Evolutionary conservation across 2,888 invertebrate genomes (phyloP).

Genomic region (Acrobasis consociella): DNA sequence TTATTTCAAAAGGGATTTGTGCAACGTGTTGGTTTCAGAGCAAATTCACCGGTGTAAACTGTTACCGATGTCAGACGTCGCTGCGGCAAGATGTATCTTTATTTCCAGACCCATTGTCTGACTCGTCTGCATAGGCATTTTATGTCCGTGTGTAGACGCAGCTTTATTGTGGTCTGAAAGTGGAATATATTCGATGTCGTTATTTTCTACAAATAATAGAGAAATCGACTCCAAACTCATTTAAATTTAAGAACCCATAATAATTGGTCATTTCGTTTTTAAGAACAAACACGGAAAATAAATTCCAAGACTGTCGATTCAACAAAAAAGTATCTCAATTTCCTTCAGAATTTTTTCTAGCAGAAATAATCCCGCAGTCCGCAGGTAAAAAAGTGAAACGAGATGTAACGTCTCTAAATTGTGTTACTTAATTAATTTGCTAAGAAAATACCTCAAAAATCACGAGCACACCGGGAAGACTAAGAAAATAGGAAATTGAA

Average conservation of each 20-base stretch:
- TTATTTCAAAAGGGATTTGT: constrained; percentile 10
- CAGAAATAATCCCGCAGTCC: constrained; percentile 11
- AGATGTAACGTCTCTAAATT: constrained; percentile 17
- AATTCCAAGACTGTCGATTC: constrained; percentile 8
- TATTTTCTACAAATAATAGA: too few species aligned
- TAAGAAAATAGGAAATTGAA: constrained; percentile 53
- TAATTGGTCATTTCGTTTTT: too few species aligned
- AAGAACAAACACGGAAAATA: background rate
- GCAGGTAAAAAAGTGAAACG: constrained; percentile 5
- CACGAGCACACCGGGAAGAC: constrained; percentile 36
- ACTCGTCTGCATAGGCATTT: background rate
- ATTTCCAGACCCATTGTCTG: background rate
- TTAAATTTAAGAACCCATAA: too few species aligned
- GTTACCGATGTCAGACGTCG: background rate
- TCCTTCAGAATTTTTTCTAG: background rate
- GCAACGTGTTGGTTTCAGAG: constrained; percentile 4
- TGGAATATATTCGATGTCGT: too few species aligned
- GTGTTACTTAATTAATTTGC: constrained; percentile 19
- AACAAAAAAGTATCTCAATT: constrained; percentile 4
- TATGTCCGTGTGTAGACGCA: background rate
- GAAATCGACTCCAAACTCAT: too few species aligned
- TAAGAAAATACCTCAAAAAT: constrained; percentile 15
- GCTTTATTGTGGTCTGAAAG: too few species aligned
- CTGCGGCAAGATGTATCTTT: background rate
- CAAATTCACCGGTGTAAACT: constrained; percentile 1